Evolutionary conservation across 2,888 invertebrate genomes (phyloP), one percentile per base, ranked within the genome.

Genomic region (Mechanitis messenoides): DNA sequence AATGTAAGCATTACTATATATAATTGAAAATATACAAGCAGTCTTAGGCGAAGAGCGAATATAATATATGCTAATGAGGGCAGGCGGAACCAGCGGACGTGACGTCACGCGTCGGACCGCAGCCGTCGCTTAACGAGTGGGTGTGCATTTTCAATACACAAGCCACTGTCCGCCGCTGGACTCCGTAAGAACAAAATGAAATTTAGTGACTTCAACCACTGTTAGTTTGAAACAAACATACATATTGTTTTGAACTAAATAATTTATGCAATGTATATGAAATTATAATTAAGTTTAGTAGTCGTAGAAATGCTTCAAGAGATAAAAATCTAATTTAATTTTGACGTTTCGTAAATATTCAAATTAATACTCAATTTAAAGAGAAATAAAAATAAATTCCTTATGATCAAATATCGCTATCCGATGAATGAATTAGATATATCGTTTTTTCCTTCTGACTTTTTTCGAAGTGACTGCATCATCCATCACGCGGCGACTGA

Each of bases 11-110:
- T 9, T 42, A 42, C 11, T 9, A 42, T 42, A 9, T 84, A 87
- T 83, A 80, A 81, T 75, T 71, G 77, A 81, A 82, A 83, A 81
- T 77, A 82, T 80, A 73, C 83, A 80, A 79, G 81, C 84, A 71
- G 78, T 75, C 77, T 74, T 78, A 79, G 78, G 79, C 81, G 84
- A 85, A 87, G 83, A 81, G 84, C 78, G 81, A 84, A 84, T 84
- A 87, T 90, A 89, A 90, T 89, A 82, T 89, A 89, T 89, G 90
- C 81, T 89, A 89, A 90, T 88, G 87, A 88, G 84, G 79, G 81
- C 80, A 76, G 80, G 79, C 75, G 75, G 80, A 78, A 77, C 74
- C 73, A 75, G 78, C 73, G 82, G 79, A 87, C 85, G 86, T 87
- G 87, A 84, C 86, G 84, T 85, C 87, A 86, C 85, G 87, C 84